phyloP scores from a whole-genome alignment of 2,888 invertebrate species.

The Drosophila conformis region DNA sequence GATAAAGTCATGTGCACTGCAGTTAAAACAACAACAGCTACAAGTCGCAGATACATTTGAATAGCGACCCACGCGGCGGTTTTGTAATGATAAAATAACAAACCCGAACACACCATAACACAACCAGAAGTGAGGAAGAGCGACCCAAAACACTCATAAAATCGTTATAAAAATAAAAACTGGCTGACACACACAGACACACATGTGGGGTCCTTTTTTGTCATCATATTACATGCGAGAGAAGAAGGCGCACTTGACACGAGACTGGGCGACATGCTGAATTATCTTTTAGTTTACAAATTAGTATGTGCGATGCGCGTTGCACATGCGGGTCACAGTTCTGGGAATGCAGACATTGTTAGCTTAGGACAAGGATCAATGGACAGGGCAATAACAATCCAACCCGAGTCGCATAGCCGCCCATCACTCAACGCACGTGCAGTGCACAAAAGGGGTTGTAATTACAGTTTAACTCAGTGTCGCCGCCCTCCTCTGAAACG shows the following conservation, averaged over 20 bases:
- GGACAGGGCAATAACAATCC: constrained; percentile 30
- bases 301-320: constrained; percentile 62
- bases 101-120: constrained; percentile 32
- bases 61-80: constrained; percentile 64
- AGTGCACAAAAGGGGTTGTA: constrained; percentile 70
- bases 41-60: constrained; percentile 44
- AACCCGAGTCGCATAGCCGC: constrained; percentile 31
- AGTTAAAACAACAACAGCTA: constrained; percentile 59
- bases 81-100: constrained; percentile 72
- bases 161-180: constrained; percentile 33
- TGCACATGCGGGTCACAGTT: constrained; percentile 64
- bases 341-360: constrained; percentile 63
- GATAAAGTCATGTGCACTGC: constrained; percentile 44
- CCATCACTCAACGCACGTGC: constrained; percentile 74
- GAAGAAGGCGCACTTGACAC: constrained; percentile 62
- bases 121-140: not conserved
- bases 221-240: constrained; percentile 66
- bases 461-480: constrained; percentile 68
- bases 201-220: constrained; percentile 73
- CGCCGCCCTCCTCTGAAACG: constrained; percentile 60
- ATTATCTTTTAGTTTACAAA: constrained; percentile 73
- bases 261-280: constrained; percentile 66
- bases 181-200: constrained; percentile 13
- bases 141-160: constrained; percentile 25
- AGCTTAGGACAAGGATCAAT: constrained; percentile 64